These are phyloP conservation scores for Drosophila diplacantha DNA, from an alignment of 2,888 invertebrate species.

Conservation along the genomic window DNA sequence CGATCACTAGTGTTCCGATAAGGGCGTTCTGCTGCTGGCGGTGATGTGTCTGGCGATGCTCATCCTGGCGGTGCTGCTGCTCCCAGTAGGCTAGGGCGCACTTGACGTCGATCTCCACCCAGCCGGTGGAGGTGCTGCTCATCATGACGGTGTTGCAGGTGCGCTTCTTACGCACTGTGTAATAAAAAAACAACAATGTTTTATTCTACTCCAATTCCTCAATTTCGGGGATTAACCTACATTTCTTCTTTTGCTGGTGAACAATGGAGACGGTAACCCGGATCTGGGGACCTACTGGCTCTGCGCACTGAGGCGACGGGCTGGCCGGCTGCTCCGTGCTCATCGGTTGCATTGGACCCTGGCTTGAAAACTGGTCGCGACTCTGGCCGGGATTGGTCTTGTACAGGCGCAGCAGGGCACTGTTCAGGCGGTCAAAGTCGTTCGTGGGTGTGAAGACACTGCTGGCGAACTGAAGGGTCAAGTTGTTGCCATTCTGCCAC, in stretches of 20 bases:
- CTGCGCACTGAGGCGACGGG: constrained; percentile 35
- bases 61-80: constrained; percentile 47
- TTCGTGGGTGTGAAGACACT: constrained; percentile 71
- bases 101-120: constrained; percentile 77
- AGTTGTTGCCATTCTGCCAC: constrained; percentile 74
- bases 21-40: constrained; percentile 56
- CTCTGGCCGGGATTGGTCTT: constrained; percentile 68
- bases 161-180: constrained; percentile 75
- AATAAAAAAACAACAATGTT: neutral
- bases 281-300: constrained; percentile 73
- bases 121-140: constrained; percentile 74
- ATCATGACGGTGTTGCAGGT: constrained; percentile 77
- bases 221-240: constrained; percentile 51
- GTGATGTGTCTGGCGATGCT: constrained; percentile 43
- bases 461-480: constrained; percentile 75
- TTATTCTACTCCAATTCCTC: neutral
- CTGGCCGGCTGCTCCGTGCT: constrained; percentile 22
- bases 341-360: constrained; percentile 7
- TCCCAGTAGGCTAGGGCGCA: constrained; percentile 77
- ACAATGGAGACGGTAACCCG: constrained; percentile 76
- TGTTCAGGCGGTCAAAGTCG: constrained; percentile 63
- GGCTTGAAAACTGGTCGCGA: constrained; percentile 6
- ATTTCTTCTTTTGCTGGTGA: constrained; percentile 73
- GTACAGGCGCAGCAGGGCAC: constrained; percentile 74
- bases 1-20: constrained; percentile 76